phyloP scores from a whole-genome alignment of 1,140 invertebrate species.

The Tachypleus tridentatus region DNA sequence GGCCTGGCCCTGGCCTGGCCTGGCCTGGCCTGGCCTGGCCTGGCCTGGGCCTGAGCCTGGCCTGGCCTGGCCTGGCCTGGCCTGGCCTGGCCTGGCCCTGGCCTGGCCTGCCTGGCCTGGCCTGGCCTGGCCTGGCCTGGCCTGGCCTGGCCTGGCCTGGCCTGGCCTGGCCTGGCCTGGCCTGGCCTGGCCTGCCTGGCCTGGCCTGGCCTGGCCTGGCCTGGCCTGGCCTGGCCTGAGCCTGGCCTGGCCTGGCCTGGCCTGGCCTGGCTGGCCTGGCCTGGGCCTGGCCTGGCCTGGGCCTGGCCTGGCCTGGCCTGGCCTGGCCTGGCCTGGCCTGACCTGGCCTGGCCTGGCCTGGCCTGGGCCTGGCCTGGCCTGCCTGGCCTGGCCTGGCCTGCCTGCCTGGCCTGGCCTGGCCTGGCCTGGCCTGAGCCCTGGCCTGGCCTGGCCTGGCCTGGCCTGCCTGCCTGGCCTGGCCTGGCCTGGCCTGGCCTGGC shows the following conservation, averaged over 20 bases:
- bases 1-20: too few species aligned
- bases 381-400: too few species aligned
- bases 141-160: conserved; percentile 24
- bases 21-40: conserved; percentile 17
- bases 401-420: too few species aligned
- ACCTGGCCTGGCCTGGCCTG: conserved; percentile 21
- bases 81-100: conserved; percentile 21
- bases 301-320: conserved; percentile 22
- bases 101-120: too few species aligned
- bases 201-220: conserved; percentile 22
- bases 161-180: conserved; percentile 18
- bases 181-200: conserved; percentile 21
- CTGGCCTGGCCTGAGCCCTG: conserved; percentile 23
- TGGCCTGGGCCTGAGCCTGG: conserved; percentile 19
- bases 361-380: conserved; percentile 25
- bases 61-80: conserved; percentile 26
- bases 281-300: conserved; percentile 19
- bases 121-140: conserved; percentile 22
- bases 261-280: too few species aligned
- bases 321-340: conserved; percentile 25
- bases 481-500: conserved; percentile 25
- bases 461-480: too few species aligned
- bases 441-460: conserved; percentile 24
- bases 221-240: conserved; percentile 25
- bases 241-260: conserved; percentile 25